Evolutionary conservation across 2,797 vertebrate genomes (phyloP), one percentile per base, ranked within the genome.

Genomic region (Garrulus glandarius): DNA sequence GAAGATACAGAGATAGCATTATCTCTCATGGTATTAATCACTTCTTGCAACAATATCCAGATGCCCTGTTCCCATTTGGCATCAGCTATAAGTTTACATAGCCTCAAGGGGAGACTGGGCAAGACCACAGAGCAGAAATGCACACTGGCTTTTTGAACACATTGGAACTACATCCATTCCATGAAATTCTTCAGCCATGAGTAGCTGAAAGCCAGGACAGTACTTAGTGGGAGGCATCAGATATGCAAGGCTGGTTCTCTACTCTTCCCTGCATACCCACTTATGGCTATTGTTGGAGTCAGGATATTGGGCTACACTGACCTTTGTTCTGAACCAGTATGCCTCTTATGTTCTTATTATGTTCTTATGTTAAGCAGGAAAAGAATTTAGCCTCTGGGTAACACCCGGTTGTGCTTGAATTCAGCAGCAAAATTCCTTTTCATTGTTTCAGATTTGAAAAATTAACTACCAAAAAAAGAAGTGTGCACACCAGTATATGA

Each of bases 301-400:
- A 95, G 95, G 87, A 94, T 95, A 94, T 78, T 96, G 90, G 93
- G 55, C 93, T 95, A 81, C 87, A 50, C 69, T 92, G 95, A 97
- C 95, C 96, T 96, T 97, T 97, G 95, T 95, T 95, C 94, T 92
- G 83, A 97, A 88, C 90, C 87, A 96, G 76, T 95, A 69, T 94
- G 95, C 95, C 90, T 94, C 92, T 96, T 95, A 97, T 69, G 90
- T 71, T 96, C 95, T 95, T 93, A 96, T 94, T 96, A 96, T 92
- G 96, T 84, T 96, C 95, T 97, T 96, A 96, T 10, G 94, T 79
- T 96, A 96, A 97, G 92, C 75, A 96, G 95, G 94, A 96, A 95
- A 96, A 95, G 92, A 97, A 97, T 96, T 96, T 92, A 89, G 69
- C 91, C 93, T 89, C 93, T 95, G 92, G 91, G 91, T 95, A 97